Conservation (phyloP, 2,113 vertebrate species). For the Tyto alba region DNA sequence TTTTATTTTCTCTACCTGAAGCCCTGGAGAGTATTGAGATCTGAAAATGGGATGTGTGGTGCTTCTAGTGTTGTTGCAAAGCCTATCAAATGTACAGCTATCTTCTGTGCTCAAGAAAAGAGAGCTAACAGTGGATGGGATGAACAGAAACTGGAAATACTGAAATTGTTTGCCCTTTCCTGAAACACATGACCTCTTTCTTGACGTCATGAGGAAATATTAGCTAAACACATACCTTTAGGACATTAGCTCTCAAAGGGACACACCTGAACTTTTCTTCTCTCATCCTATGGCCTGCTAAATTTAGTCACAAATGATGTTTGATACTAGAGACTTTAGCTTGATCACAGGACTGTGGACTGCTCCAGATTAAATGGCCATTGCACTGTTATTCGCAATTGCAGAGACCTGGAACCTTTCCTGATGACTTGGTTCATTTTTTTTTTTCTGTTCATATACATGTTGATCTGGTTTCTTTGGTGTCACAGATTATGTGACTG, state of each 20-base stretch:
- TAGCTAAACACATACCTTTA: not conserved
- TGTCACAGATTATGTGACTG: not conserved
- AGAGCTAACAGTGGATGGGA: not conserved
- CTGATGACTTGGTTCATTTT: not conserved
- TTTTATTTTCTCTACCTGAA: not conserved
- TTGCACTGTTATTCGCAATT: accelerated
- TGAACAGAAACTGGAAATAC: not conserved
- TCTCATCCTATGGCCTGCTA: not conserved
- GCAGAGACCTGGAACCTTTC: not conserved
- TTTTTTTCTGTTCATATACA: not conserved
- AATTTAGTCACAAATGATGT: not conserved
- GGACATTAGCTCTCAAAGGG: not conserved
- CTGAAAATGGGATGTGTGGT: not conserved
- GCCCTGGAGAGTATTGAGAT: not conserved
- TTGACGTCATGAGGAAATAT: not conserved
- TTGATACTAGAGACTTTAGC: not conserved
- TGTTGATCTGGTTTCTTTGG: not conserved
- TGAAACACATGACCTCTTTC: not conserved
- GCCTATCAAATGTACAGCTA: not conserved
- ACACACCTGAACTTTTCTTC: not conserved
- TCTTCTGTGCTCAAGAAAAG: not conserved
- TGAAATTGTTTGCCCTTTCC: not conserved
- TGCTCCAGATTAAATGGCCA: not conserved
- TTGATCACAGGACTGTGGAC: not conserved
- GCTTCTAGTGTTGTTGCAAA: not conserved